Base-by-base conservation (phyloP, 2,797 vertebrate genomes). In the Macroramphosus scolopax region DNA sequence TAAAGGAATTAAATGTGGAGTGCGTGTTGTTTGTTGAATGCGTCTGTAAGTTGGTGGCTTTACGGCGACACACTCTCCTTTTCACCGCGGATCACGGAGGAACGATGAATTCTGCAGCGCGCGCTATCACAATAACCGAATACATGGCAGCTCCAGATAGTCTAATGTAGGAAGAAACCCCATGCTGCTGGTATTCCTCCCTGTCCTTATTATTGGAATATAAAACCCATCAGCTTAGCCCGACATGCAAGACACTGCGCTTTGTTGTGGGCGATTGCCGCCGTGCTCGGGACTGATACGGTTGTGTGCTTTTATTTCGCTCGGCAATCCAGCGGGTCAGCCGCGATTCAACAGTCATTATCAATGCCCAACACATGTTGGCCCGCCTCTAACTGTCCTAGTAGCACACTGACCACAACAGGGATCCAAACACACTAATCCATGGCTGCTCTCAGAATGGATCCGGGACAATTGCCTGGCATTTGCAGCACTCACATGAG, bases 361-460 rank as follows among this genome's bases (percentile, higher is more conserved):
- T 88, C 86, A 84, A 81, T 58, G 69, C 65, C 68, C 64, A 78
- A 77, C 84, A 88, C 82, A 85, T 84, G 84, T 84, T 63, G 11
- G 80, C 62, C 63, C 66, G 75, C 60, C 69, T 77, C 68, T 67
- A 33, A 77, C 63, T 69, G 80, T 76, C 65, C 68, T 73, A 45
- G 70, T 75, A 75, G 77, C 81, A 72, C 77, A 76, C 72, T 81
- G 82, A 83, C 84, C 83, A 83, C 76, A 59, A 77, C 76, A 31
- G 81, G 65, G 66, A 57, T 75, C 51, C 65, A 41, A 77, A 71
- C 30, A 17, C 59, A 12, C 79, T 81, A 82, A 87, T 78, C 78
- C 68, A 48, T 17, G 34, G 50, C 63, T 1, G n/a, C 55, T 64
- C 65, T 66, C 56, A 40, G 46, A 75, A 77, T 78, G 55, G 65